Percentiles rank a stretch among this genome's conserved stretches.
phyloP scores from a whole-genome alignment of 2,888 invertebrate genomes.

The Griposia aprilina region DNA sequence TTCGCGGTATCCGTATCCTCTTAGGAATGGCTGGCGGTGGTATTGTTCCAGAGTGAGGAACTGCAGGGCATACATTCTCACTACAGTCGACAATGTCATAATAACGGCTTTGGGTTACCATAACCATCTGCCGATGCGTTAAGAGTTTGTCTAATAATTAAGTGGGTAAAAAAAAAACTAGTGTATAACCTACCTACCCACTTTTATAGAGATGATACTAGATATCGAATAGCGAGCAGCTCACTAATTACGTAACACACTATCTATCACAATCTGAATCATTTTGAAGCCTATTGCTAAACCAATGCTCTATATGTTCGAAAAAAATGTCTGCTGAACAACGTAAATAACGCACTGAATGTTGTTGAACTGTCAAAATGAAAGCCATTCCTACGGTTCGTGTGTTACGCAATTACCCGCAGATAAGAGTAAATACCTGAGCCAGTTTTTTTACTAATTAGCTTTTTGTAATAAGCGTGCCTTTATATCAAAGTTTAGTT shows the following conservation, averaged over 20 bases:
- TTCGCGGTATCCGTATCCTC: slow-evolving; percentile 77
- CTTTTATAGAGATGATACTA: background rate
- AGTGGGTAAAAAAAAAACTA: background rate
- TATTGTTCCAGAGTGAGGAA: slow-evolving; percentile 82
- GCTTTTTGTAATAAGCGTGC: slow-evolving; percentile 26
- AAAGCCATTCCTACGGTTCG: too few relatives aligned
- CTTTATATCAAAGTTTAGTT: slow-evolving; percentile 20
- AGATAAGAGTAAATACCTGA: background rate
- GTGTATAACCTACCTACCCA: background rate
- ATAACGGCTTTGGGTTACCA: slow-evolving; percentile 72
- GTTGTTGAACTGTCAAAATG: too few relatives aligned
- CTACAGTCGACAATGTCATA: slow-evolving; percentile 73
- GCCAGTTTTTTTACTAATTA: background rate
- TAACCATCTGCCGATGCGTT: slow-evolving; percentile 68
- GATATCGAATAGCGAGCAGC: background rate
- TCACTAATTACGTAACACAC: too few relatives aligned
- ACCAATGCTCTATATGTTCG: too few relatives aligned
- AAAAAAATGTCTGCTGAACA: too few relatives aligned
- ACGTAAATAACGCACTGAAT: too few relatives aligned
- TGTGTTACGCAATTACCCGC: too few relatives aligned
- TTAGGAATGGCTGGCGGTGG: slow-evolving; percentile 82
- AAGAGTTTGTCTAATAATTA: background rate
- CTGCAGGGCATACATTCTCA: slow-evolving; percentile 80
- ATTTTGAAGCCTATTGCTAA: too few relatives aligned
- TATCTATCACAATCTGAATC: too few relatives aligned